Percentiles rank a stretch among this genome's conserved stretches.
phyloP scores from a whole-genome alignment of 1,140 invertebrate genomes.

The Philopotamus ludificatus region DNA sequence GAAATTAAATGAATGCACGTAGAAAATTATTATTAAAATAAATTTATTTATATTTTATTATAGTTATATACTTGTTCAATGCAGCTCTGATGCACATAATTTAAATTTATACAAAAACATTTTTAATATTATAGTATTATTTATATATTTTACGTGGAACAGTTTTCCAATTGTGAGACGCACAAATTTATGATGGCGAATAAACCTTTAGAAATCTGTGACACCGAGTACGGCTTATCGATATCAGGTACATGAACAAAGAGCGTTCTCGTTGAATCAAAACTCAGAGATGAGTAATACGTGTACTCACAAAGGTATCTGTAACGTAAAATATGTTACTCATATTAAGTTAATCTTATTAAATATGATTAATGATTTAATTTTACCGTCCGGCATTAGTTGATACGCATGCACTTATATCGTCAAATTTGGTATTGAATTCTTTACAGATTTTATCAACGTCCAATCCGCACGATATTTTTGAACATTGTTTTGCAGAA shows the following conservation, averaged over 20 bases:
- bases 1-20: no score
- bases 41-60: no score
- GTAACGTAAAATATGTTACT: conserved; percentile 40
- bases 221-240: conserved; percentile 53
- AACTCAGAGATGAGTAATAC: conserved; percentile 64
- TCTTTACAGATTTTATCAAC: conserved; percentile 49
- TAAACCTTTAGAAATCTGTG: conserved; percentile 57
- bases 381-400: conserved; percentile 52
- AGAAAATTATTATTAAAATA: no score
- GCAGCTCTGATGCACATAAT: no score
- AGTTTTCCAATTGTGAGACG: conserved; percentile 45
- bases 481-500: conserved; percentile 50
- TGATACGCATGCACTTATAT: conserved; percentile 45
- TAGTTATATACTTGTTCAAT: no score
- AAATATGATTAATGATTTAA: not conserved
- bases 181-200: conserved; percentile 57
- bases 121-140: no score
- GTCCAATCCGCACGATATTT: conserved; percentile 50
- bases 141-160: no score
- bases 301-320: conserved; percentile 70
- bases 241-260: conserved; percentile 68
- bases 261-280: conserved; percentile 56
- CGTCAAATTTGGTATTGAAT: conserved; percentile 46
- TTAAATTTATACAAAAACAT: no score
- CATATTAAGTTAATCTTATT: not conserved